Evolutionary conservation across 2,113 vertebrate genomes (phyloP).

Genomic region (Forbesichthys papilliferus): DNA sequence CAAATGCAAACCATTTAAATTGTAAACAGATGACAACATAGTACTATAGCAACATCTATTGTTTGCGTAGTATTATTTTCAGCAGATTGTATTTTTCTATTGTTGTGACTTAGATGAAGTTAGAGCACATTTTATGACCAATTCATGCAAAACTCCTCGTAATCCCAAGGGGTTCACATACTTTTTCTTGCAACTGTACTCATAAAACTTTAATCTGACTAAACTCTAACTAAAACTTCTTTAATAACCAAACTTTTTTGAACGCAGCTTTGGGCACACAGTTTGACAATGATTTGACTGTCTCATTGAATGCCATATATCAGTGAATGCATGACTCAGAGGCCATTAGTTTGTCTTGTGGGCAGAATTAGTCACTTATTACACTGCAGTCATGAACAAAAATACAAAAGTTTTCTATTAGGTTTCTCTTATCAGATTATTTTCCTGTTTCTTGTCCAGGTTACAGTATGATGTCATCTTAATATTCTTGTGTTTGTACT

Average conservation of each 20-base stretch:
- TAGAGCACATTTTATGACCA: no score
- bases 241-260: constrained; percentile 2
- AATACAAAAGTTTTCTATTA: constrained; percentile 7
- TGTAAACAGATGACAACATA: background rate
- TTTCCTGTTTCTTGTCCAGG: constrained; percentile 14
- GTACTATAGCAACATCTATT: background rate
- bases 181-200: background rate
- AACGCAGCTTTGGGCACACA: constrained; percentile 1
- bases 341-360: constrained; percentile 10
- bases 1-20: no score
- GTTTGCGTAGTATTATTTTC: no score
- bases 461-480: constrained; percentile 43
- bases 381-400: constrained; percentile 15
- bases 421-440: constrained; percentile 37
- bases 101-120: no score
- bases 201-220: constrained; percentile 20
- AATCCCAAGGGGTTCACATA: no score
- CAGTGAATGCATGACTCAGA: constrained; percentile 13
- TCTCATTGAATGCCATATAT: constrained; percentile 3
- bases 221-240: constrained; percentile 7
- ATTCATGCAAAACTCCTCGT: no score
- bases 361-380: constrained; percentile 7
- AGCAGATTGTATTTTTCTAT: no score
- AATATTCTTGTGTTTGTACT: constrained; percentile 36
- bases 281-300: background rate